Base-by-base conservation (phyloP, 2,888 invertebrate species). In the Stratiomys singularior region DNA sequence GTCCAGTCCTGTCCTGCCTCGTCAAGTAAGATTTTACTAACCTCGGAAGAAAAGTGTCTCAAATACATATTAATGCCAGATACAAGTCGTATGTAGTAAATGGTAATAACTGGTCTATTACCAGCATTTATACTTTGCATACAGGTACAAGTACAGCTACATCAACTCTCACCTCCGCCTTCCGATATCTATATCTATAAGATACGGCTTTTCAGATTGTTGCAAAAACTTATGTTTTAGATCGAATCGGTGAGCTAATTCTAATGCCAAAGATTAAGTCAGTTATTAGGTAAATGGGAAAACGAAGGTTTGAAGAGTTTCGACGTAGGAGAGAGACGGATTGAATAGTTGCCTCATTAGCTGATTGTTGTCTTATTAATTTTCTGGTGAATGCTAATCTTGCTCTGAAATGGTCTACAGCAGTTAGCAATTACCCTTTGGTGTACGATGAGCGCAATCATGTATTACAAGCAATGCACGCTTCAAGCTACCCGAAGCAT, bases 21-120 rank as follows among this genome's bases (percentile, higher is more conserved):
- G 69, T 69, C 18, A 9, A 27, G 15, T 21, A 1, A 66, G 69
- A 47, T 69, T 69, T 69, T 69, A 30, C 69, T 69, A 44, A 69
- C 46, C 46, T 47, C 47, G 69, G 69, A 69, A 69, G 69, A 69
- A 69, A 69, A 69, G 9, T 69, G 47, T 47, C 46, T 46, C 25
- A 46, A 44, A 47, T 2, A 60, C 60, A 23, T 2, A 23, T 18
- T 52, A 52, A 60, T 60, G 60, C 1, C 23, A 2, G 9, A 13
- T 21, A 25, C 60, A 7, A 7, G 60, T n/a, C n/a, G n/a, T n/a
- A n/a, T n/a, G n/a, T n/a, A 11, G 23, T 3, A 2, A 64, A 64
- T 64, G 64, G 15, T 7, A 25, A 11, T 64, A 64, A 64, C 64
- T 64, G 27, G 64, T 64, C 28, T 64, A 64, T 28, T 64, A 18